Percentiles rank a stretch among this genome's conserved stretches.
Conservation (phyloP, 1,140 invertebrate species). For the Phenacoccus solenopsis region DNA sequence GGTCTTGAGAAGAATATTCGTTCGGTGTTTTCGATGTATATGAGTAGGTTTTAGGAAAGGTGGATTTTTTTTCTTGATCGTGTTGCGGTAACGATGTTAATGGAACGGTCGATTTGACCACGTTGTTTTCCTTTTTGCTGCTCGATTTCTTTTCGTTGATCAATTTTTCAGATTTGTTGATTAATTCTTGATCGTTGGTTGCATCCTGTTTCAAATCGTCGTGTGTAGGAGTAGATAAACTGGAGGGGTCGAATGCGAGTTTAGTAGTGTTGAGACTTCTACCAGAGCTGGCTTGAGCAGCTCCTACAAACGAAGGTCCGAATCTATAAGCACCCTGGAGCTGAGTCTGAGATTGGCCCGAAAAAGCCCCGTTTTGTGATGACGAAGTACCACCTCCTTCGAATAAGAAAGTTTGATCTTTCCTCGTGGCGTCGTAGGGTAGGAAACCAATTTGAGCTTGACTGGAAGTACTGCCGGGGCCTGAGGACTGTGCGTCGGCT, state of each 20-base stretch:
- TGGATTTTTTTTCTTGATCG: slow-evolving; percentile 8
- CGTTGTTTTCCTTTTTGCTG: neutral
- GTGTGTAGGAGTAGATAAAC: slow-evolving; percentile 2
- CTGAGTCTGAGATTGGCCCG: slow-evolving; percentile 65
- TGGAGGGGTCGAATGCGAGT: slow-evolving; percentile 32
- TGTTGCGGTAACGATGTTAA: neutral
- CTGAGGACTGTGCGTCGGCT: slow-evolving; percentile 69
- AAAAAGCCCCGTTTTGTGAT: slow-evolving; percentile 55
- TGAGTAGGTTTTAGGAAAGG: slow-evolving; percentile 7
- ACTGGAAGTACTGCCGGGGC: slow-evolving; percentile 65
- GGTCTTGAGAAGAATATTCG: slow-evolving; percentile 27
- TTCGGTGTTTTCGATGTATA: neutral
- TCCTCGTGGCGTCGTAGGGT: slow-evolving; percentile 46
- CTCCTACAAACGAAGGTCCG: slow-evolving; percentile 64
- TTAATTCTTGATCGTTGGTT: too few relatives aligned
- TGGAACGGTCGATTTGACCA: neutral
- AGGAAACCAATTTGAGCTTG: slow-evolving; percentile 75
- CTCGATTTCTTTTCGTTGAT: too few relatives aligned
- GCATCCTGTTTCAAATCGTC: neutral
- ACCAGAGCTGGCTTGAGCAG: slow-evolving; percentile 65
- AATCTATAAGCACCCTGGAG: slow-evolving; percentile 60
- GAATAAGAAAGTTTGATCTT: slow-evolving; percentile 39
- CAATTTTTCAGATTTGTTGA: neutral
- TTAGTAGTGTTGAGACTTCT: slow-evolving; percentile 23
- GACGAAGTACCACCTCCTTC: slow-evolving; percentile 59